Percentiles rank a stretch among this genome's conserved stretches.
Evolutionary conservation across 2,113 vertebrate species (phyloP).

Genomic region (Trichomycterus rosablanca): DNA sequence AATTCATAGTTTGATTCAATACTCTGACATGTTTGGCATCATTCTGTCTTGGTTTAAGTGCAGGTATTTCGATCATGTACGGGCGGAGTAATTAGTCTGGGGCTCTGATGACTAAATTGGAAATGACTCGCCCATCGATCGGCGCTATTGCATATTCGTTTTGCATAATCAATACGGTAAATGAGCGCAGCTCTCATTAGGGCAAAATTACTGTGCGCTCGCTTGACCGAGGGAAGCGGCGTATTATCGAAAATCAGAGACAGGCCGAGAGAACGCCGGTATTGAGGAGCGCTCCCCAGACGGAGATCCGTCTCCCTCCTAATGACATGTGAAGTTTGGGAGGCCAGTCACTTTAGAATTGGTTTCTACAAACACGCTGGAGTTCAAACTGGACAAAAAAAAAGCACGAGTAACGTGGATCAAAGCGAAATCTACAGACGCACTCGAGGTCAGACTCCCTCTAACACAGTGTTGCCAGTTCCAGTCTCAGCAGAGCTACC

Average conservation of each 20-base stretch:
- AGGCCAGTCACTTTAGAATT: too few relatives aligned
- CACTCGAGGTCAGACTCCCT: too few relatives aligned
- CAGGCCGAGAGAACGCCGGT: background rate
- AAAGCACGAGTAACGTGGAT: too few relatives aligned
- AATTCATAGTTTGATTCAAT: constrained; percentile 26
- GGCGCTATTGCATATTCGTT: constrained; percentile 65
- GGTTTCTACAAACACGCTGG: too few relatives aligned
- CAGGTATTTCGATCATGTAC: constrained; percentile 38
- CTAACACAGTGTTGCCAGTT: too few relatives aligned
- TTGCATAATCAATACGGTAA: constrained; percentile 70
- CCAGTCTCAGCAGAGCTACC: too few relatives aligned
- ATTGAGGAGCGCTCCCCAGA: constrained; percentile 17
- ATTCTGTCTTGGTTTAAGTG: constrained; percentile 28
- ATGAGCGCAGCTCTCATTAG: constrained; percentile 51
- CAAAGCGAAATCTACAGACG: too few relatives aligned
- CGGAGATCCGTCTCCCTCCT: background rate
- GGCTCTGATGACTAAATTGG: constrained; percentile 58
- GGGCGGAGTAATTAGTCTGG: constrained; percentile 63
- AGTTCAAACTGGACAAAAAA: too few relatives aligned
- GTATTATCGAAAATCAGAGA: constrained; percentile 18
- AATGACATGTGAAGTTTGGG: constrained; percentile 11
- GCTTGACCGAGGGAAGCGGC: constrained; percentile 9
- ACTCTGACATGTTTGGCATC: constrained; percentile 22
- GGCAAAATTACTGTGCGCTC: constrained; percentile 38
- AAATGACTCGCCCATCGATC: constrained; percentile 62